Percentiles rank a stretch among this genome's conserved stretches.
Conservation (phyloP, 2,113 vertebrate species). For the Octodon degus region DNA sequence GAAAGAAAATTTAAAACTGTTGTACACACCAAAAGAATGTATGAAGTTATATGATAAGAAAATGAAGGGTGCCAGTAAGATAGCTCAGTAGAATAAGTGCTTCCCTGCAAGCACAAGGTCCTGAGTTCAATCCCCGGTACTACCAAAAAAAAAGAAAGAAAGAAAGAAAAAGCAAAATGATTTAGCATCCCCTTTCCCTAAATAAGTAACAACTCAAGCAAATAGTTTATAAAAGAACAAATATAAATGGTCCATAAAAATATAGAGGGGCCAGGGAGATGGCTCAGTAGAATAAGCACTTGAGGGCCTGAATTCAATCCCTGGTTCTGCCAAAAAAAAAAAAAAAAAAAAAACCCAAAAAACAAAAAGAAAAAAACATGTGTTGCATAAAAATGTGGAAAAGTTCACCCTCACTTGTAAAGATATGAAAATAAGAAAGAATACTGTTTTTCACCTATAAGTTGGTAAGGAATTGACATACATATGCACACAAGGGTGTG, state of each 20-base stretch:
- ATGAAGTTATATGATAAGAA: background rate
- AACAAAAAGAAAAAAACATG: too few relatives aligned
- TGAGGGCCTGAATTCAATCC: too few relatives aligned
- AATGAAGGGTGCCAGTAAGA: background rate
- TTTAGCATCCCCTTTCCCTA: background rate
- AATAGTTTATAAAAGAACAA: background rate
- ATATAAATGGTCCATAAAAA: background rate
- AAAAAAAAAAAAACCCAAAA: too few relatives aligned
- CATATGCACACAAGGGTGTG: too few relatives aligned
- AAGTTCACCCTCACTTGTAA: background rate
- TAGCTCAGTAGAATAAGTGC: too few relatives aligned
- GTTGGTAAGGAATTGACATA: background rate
- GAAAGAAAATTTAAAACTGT: background rate
- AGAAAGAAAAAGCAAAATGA: too few relatives aligned
- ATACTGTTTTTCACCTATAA: background rate
- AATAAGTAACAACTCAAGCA: background rate
- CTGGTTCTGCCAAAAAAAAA: too few relatives aligned
- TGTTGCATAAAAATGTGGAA: background rate
- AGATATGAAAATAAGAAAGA: background rate
- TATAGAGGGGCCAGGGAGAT: too few relatives aligned
- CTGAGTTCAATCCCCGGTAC: too few relatives aligned
- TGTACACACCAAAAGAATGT: background rate
- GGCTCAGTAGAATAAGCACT: too few relatives aligned
- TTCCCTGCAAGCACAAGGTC: too few relatives aligned
- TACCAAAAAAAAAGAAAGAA: too few relatives aligned